These are phyloP conservation scores for Acromyrmex charruanus DNA, from an alignment of 1,140 invertebrate species.

Conservation along the genomic window DNA sequence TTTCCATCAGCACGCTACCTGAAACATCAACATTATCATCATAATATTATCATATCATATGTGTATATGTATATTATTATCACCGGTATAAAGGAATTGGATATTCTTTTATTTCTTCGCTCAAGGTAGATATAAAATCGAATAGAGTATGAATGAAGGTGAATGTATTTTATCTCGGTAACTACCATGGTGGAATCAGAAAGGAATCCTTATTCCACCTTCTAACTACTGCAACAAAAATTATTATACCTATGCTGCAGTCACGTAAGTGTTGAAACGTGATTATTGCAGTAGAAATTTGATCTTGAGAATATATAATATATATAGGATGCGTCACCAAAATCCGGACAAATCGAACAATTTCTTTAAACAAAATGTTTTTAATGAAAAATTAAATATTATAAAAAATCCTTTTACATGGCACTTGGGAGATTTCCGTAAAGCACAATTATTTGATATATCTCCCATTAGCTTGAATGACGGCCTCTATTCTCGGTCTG, in stretches of 20 bases:
- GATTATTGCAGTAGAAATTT: neutral
- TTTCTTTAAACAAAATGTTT: no score
- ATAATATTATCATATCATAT: constrained; percentile 14
- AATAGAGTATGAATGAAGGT: neutral
- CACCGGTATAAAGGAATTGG: neutral
- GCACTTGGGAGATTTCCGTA: no score
- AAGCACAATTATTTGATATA: no score
- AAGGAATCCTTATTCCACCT: no score
- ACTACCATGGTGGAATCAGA: neutral
- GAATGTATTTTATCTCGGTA: constrained; percentile 2
- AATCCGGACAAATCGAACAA: no score
- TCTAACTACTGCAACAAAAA: neutral
- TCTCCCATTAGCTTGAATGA: no score
- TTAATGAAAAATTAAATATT: no score
- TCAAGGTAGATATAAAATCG: neutral
- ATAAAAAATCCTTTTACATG: no score
- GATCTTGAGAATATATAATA: neutral
- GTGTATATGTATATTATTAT: neutral
- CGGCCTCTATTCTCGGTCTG: no score
- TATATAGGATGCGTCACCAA: no score
- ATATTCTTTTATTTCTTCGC: neutral
- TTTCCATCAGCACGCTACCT: constrained; percentile 89
- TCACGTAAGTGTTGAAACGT: neutral
- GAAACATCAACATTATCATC: constrained; percentile 52
- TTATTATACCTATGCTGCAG: neutral